A percentile compares a stretch with the other conserved stretches of the same genome.
Conservation (phyloP, 1,140 invertebrate genomes). For the Dendroctonus ponderosae region DNA sequence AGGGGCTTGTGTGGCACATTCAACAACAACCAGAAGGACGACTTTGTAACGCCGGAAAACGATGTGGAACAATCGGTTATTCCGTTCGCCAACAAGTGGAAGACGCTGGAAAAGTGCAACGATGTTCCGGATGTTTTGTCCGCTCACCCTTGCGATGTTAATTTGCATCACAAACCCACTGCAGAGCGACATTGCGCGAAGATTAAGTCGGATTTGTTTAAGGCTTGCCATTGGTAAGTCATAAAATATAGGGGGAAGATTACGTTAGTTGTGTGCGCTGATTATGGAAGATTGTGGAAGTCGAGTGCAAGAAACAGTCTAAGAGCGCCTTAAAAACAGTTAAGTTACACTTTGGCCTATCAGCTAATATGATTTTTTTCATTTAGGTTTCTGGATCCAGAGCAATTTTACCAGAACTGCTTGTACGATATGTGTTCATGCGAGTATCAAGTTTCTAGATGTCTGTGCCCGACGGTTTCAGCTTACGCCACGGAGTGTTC, state of each 20-base stretch:
- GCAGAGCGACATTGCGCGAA: slow-evolving; percentile 71
- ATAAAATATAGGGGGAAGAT: slow-evolving; percentile 17
- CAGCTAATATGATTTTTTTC: slow-evolving; percentile 48
- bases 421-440: slow-evolving; percentile 86
- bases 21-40: slow-evolving; percentile 81
- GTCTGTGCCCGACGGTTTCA: slow-evolving; percentile 77
- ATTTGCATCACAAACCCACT: slow-evolving; percentile 64
- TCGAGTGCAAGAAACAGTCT: too few relatives aligned
- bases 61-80: slow-evolving; percentile 73
- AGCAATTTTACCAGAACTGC: slow-evolving; percentile 76
- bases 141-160: slow-evolving; percentile 68
- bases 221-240: slow-evolving; percentile 50
- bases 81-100: slow-evolving; percentile 87
- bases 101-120: slow-evolving; percentile 69
- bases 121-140: slow-evolving; percentile 57
- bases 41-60: slow-evolving; percentile 82
- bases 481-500: slow-evolving; percentile 80
- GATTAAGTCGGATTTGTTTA: slow-evolving; percentile 68
- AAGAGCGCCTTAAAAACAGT: slow-evolving; percentile 6
- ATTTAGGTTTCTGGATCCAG: slow-evolving; percentile 68
- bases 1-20: slow-evolving; percentile 86
- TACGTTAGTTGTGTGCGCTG: too few relatives aligned
- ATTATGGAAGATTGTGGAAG: too few relatives aligned
- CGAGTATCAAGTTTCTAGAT: slow-evolving; percentile 61
- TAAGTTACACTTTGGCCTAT: slow-evolving; percentile 44